These are phyloP conservation scores for Python bivittatus DNA, from an alignment of 2,113 vertebrate species.

Conservation along the genomic window DNA sequence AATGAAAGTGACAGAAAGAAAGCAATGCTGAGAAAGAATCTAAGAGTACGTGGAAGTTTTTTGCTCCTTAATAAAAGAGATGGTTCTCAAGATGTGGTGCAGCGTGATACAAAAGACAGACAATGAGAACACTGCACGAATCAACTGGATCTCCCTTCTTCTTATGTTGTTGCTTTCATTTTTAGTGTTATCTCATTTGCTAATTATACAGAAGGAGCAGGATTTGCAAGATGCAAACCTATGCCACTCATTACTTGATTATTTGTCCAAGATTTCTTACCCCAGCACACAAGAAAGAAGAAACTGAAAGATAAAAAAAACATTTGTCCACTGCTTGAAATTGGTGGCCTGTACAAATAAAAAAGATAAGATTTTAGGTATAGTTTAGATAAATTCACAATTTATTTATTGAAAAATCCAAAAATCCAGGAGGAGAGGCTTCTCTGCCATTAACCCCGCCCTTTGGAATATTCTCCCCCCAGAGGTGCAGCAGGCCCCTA, in stretches of 20 bases:
- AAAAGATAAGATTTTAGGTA: background rate
- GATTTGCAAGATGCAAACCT: conserved; percentile 9
- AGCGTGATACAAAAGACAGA: background rate
- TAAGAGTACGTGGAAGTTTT: background rate
- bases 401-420: background rate
- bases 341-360: conserved; percentile 74
- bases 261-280: conserved; percentile 73
- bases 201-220: background rate
- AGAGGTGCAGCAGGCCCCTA: no score
- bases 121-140: background rate
- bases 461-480: no score
- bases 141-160: background rate
- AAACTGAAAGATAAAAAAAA: conserved; percentile 83
- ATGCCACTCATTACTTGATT: background rate
- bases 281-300: conserved; percentile 90
- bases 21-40: background rate
- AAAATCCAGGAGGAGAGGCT: background rate
- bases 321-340: conserved; percentile 84
- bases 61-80: background rate
- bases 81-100: background rate
- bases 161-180: background rate
- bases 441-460: background rate
- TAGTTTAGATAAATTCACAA: background rate
- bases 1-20: no score
- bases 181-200: background rate